Evolutionary conservation across 2,113 vertebrate genomes (phyloP).

Genomic region (Platysternon megacephalum): DNA sequence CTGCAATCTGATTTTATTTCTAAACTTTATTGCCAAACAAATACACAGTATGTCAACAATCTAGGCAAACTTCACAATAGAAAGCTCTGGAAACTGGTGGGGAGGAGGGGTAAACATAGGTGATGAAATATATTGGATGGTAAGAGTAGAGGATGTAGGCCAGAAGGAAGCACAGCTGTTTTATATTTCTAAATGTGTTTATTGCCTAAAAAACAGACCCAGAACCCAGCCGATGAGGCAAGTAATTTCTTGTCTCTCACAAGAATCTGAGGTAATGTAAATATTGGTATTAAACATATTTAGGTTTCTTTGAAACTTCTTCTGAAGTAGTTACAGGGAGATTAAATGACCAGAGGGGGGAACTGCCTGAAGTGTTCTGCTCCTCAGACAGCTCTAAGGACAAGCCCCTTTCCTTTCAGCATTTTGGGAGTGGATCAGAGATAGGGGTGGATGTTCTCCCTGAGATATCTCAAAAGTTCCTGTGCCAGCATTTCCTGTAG

Average conservation of each 20-base stretch:
- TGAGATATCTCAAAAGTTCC: not conserved
- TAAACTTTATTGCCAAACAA: not conserved
- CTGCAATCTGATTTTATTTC: not conserved
- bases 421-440: not conserved
- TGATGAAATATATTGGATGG: not conserved
- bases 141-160: constrained; percentile 47
- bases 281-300: not conserved
- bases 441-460: not conserved
- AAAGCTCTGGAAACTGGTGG: not conserved
- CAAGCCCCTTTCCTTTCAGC: not conserved
- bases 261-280: constrained; percentile 30
- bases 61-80: not conserved
- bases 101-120: not conserved
- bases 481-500: not conserved
- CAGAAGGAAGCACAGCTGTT: not conserved
- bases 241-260: not conserved
- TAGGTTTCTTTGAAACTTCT: not conserved
- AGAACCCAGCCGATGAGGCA: not conserved
- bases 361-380: not conserved
- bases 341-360: not conserved
- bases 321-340: not conserved
- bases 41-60: not conserved
- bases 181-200: not conserved
- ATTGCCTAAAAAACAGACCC: not conserved
- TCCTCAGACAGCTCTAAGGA: not conserved